Base-by-base conservation (phyloP, 2,888 invertebrate genomes). In the Agonopterix alstromeriana region DNA sequence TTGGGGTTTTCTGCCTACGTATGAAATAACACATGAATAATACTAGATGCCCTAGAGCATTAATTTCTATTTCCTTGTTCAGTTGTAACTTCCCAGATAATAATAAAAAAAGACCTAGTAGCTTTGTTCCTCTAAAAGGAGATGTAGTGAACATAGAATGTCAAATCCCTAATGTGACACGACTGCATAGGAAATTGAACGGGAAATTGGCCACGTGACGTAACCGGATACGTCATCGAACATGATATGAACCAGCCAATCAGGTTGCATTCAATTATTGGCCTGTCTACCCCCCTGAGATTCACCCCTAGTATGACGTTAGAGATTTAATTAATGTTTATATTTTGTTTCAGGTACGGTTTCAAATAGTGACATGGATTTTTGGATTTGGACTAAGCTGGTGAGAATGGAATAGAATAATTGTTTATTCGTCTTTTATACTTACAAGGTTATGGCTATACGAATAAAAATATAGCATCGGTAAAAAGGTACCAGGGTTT, bases 131-230 rank as follows among this genome's bases (percentile, higher is more conserved):
- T 27, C 27, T 27, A 27, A 27, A 27, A 27, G 7, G 27, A 5
- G 27, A 27, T 27, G 27, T 27, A 27, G 27, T 27, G 27, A 27
- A 27, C 27, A 7, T 27, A 27, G 38, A n/a, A 38, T 38, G 38
- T 38, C n/a, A n/a, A 38, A 38, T 38, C 38, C 38, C 38, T 10
- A 42, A 65, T 70, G 70, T 56, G 57, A 59, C 62, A 57, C 63
- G 69, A 67, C 73, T 75, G 73, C 73, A 73, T 70, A 67, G 84
- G 83, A 86, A 79, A 82, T 84, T 76, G 74, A 57, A 63, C 69
- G 72, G 86, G 86, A 87, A 84, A 86, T 86, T 75, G 78, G 70
- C 72, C 77, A 80, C 75, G 77, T 79, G 81, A 77, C 80, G 69
- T 63, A 67, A 63, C 73, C 77, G 82, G 82, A 79, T 73, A 71